These are phyloP conservation scores for Drosophila ustulata DNA, from an alignment of 2,888 invertebrate species.

Conservation along the genomic window DNA sequence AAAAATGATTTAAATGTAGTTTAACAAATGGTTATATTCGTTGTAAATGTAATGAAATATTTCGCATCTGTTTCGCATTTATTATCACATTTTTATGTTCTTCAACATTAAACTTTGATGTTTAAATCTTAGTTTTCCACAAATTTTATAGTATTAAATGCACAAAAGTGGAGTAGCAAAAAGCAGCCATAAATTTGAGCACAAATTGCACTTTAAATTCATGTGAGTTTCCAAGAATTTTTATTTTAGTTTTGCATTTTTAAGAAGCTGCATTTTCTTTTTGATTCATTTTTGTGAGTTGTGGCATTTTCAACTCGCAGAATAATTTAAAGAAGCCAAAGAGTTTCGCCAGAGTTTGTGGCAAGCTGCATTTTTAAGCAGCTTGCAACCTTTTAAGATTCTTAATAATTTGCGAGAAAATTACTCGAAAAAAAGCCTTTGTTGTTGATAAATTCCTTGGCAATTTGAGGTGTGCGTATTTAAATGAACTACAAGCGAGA, in stretches of 20 bases:
- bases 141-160: too few relatives aligned
- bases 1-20: too few relatives aligned
- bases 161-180: too few relatives aligned
- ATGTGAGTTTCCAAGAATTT: background rate
- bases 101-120: too few relatives aligned
- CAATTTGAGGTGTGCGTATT: background rate
- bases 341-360: background rate
- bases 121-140: too few relatives aligned
- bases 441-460: background rate
- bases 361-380: background rate
- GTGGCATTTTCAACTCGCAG: background rate
- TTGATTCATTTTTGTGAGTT: background rate
- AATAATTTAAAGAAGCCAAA: background rate
- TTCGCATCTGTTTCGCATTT: too few relatives aligned
- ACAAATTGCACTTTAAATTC: too few relatives aligned
- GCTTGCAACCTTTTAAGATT: background rate
- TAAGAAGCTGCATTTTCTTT: background rate
- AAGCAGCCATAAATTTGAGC: too few relatives aligned
- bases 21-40: too few relatives aligned
- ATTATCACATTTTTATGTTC: too few relatives aligned
- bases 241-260: background rate
- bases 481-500: background rate
- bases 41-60: too few relatives aligned
- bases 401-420: too few relatives aligned
- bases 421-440: background rate